Evolutionary conservation across 1,140 invertebrate genomes (phyloP).

Genomic region (Microvelia longipes): DNA sequence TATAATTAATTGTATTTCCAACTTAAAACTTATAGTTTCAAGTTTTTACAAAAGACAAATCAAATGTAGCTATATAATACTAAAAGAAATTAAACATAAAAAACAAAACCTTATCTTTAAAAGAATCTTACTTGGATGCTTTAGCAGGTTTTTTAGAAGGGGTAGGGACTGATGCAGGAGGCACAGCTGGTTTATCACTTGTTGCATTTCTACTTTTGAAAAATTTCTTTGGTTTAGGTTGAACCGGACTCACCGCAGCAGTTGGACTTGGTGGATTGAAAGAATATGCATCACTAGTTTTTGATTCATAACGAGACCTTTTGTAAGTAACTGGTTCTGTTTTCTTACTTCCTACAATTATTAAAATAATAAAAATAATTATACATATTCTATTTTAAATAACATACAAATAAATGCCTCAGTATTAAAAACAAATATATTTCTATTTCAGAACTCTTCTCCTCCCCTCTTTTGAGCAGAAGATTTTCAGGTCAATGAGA

Average conservation of each 20-base stretch:
- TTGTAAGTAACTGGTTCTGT: background rate
- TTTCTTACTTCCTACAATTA: conserved; percentile 7
- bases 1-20: background rate
- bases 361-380: background rate
- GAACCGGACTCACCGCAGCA: conserved; percentile 25
- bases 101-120: background rate
- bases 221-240: conserved; percentile 71
- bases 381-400: background rate
- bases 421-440: too few species aligned
- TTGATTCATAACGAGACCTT: conserved; percentile 1
- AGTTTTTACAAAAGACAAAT: background rate
- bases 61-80: background rate
- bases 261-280: conserved; percentile 11
- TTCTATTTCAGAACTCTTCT: too few species aligned
- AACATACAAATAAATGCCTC: conserved; percentile 2
- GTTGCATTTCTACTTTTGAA: conserved; percentile 69
- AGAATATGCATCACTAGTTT: conserved; percentile 4
- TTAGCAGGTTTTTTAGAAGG: conserved; percentile 15
- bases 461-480: too few species aligned
- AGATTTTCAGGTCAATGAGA: too few species aligned
- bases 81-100: background rate
- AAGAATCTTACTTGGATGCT: conserved; percentile 13
- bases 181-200: conserved; percentile 16
- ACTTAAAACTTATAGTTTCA: background rate
- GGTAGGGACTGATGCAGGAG: conserved; percentile 8